Evolutionary conservation across 2,888 invertebrate species (phyloP).

Genomic region (Brenthis ino): DNA sequence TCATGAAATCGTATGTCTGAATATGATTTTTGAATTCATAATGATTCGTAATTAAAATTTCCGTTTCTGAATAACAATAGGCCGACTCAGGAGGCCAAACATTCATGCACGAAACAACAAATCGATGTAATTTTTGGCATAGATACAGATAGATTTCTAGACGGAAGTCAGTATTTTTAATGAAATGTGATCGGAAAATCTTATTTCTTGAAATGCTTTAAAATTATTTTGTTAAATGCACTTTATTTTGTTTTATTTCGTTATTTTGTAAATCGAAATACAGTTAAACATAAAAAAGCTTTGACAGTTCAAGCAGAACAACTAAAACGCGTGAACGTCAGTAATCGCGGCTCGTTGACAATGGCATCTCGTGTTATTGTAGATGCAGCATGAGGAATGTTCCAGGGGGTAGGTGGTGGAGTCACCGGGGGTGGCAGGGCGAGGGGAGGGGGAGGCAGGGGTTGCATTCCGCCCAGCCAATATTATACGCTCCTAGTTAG

Average conservation of each 20-base stretch:
- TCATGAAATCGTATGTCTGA: no score
- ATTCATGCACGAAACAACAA: no score
- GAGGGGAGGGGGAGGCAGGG: constrained; percentile 31
- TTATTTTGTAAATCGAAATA: background rate
- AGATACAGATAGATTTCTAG: no score
- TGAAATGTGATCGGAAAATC: no score
- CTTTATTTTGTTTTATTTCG: no score
- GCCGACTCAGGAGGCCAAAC: no score
- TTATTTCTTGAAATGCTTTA: background rate
- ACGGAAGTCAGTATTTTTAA: no score
- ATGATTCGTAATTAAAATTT: no score
- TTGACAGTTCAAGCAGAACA: background rate
- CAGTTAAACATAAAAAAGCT: background rate
- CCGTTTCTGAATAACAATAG: no score
- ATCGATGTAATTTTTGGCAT: no score
- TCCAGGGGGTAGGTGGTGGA: constrained; percentile 12
- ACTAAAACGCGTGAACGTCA: constrained; percentile 17
- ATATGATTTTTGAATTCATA: no score
- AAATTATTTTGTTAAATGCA: no score
- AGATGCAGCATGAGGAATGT: constrained; percentile 38
- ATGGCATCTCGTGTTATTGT: constrained; percentile 36
- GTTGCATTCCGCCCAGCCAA: constrained; percentile 59
- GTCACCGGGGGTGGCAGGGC: constrained; percentile 26
- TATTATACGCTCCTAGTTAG: constrained; percentile 80
- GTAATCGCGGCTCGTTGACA: constrained; percentile 25